Evolutionary conservation across 2,888 invertebrate genomes (phyloP).

Genomic region (Trichacis sp.): DNA sequence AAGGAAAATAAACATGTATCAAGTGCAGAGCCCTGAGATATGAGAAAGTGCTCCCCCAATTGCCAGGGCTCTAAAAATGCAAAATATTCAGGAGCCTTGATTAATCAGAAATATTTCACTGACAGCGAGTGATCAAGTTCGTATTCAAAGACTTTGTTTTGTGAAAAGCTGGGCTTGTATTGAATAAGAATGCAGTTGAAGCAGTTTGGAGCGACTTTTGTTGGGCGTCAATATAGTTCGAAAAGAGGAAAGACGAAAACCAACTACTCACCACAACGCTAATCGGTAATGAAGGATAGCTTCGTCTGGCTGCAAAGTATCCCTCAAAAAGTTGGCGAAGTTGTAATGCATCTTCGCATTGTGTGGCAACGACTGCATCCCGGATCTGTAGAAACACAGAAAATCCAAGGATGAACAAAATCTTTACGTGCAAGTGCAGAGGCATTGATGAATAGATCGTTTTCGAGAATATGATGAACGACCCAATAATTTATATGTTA

Average conservation of each 20-base stretch:
- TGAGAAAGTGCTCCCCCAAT: conserved; percentile 28
- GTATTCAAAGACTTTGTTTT: too few relatives aligned
- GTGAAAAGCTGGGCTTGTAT: too few relatives aligned
- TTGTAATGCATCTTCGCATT: conserved; percentile 94
- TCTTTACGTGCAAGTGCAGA: not conserved
- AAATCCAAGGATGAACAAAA: too few relatives aligned
- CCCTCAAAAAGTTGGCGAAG: conserved; percentile 87
- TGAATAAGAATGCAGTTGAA: not conserved
- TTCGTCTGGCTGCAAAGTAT: conserved; percentile 78
- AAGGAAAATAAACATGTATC: conserved; percentile 34
- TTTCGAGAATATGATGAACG: too few relatives aligned
- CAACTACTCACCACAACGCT: conserved; percentile 83
- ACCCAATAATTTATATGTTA: too few relatives aligned
- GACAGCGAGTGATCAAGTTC: not conserved
- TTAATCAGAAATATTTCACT: not conserved
- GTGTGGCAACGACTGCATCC: conserved; percentile 82
- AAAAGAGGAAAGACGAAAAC: too few relatives aligned
- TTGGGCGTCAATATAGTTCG: too few relatives aligned
- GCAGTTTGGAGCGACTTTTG: not conserved
- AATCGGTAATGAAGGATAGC: conserved; percentile 84
- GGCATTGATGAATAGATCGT: too few relatives aligned
- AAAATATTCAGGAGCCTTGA: conserved; percentile 22
- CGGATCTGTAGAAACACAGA: conserved; percentile 84
- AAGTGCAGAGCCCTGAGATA: conserved; percentile 26
- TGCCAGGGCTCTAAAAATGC: conserved; percentile 18